A percentile compares a stretch with the other conserved stretches of the same genome.
Conservation (phyloP, 2,797 vertebrate species). For the Tangara arthus region DNA sequence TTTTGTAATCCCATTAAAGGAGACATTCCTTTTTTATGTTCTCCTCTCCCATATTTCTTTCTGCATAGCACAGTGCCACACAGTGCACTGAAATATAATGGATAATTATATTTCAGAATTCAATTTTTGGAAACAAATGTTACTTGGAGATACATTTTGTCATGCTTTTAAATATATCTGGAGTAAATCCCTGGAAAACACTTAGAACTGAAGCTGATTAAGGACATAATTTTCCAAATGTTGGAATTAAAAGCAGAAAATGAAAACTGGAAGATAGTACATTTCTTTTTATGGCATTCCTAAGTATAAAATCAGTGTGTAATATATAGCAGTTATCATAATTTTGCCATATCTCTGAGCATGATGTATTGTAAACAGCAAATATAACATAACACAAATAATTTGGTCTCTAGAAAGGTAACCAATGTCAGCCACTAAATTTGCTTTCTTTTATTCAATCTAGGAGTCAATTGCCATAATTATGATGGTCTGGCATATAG, state of each 20-base stretch:
- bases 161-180: background rate
- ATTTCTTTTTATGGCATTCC: background rate
- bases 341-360: background rate
- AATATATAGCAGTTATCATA: background rate
- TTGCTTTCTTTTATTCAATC: background rate
- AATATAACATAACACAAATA: background rate
- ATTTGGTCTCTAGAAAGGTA: background rate
- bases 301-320: background rate
- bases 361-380: background rate
- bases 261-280: background rate
- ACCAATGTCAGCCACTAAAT: background rate
- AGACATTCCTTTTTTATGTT: conserved; percentile 7
- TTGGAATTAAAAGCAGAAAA: background rate
- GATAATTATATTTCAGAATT: conserved; percentile 27
- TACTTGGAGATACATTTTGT: background rate
- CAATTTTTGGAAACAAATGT: background rate
- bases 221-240: background rate
- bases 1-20: conserved; percentile 20
- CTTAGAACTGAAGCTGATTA: background rate
- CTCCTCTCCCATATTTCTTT: background rate
- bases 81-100: conserved; percentile 12
- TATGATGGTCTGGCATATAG: background rate
- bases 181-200: background rate
- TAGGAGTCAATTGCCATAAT: background rate
- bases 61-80: background rate